Evolutionary conservation across 2,113 vertebrate species (phyloP).

Genomic region (Passer montanus): DNA sequence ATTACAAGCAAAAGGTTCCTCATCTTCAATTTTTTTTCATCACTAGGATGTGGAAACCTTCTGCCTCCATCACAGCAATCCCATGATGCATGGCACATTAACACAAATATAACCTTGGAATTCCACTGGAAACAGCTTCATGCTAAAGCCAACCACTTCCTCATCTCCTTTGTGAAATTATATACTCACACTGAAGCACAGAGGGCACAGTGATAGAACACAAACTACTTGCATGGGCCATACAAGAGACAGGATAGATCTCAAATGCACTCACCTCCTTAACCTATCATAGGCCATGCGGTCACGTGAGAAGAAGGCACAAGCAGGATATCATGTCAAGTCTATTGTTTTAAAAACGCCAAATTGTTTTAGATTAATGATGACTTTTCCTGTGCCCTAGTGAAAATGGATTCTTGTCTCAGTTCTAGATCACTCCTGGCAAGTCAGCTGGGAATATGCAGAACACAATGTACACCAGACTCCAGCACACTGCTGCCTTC

Average conservation of each 20-base stretch:
- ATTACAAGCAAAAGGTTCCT: not conserved
- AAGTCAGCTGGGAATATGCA: slow-evolving; percentile 3
- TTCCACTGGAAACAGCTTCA: not conserved
- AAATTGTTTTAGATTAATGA: slow-evolving; percentile 3
- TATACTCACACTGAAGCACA: not conserved
- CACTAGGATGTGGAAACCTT: not conserved
- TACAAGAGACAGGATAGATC: not conserved
- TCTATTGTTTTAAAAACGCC: slow-evolving; percentile 11
- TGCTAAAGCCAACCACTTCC: not conserved
- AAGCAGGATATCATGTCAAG: not conserved
- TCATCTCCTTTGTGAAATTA: not conserved
- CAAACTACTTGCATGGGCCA: not conserved
- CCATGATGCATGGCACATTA: not conserved
- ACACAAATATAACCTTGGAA: not conserved
- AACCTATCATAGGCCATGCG: not conserved
- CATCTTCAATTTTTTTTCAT: not conserved
- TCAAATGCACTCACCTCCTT: not conserved
- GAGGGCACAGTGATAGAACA: not conserved
- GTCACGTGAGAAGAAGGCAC: not conserved
- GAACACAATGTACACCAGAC: slow-evolving; percentile 40
- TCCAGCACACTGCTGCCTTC: not conserved
- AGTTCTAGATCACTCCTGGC: slow-evolving; percentile 51
- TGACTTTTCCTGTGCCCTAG: not conserved
- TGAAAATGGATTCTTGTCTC: not conserved
- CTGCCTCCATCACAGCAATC: not conserved